Evolutionary conservation across 1,140 invertebrate genomes (phyloP), one percentile per base, ranked within the genome.

Genomic region (Ips typographus): DNA sequence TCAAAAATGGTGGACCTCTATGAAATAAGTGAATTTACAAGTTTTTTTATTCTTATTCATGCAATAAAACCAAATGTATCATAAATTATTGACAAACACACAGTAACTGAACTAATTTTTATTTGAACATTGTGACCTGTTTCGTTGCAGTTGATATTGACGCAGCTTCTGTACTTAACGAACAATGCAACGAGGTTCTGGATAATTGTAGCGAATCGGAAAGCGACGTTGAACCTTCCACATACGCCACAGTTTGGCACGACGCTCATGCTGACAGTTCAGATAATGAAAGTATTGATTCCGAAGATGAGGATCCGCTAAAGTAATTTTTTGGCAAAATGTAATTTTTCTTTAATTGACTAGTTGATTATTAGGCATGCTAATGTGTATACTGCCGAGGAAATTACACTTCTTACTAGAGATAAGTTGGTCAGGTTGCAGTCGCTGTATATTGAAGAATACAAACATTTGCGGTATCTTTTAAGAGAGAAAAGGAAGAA

Each of bases 341-440:
- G 39, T 41, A 66, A 65, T 56, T n/a, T n/a, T n/a, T 51, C 6
- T 37, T n/a, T 5, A 47, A 47, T 47, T 47, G 44, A 47, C 22
- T 22, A 22, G n/a, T n/a, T 53, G 36, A 42, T 43, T 85, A 85
- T 78, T 80, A 92, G 90, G 81, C 90, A 94, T 82, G 93, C 93
- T 40, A 92, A 91, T 36, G 89, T 95, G 1, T 95, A 89, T 77
- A 94, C 94, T 1, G 89, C 90, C 0, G 92, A 96, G 77, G 94
- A 96, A 81, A 90, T 92, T 1, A 88, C 92, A 4, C 84, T 86
- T 58, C 88, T 94, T 56, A 87, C 92, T 1, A 84, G 89, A 71
- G 87, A 90, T 62, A 93, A 93, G 76, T 79, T 96, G 65, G 87
- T 90, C 4, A 84, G 88, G 55, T 81, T 97, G 4, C 93, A 95